A percentile compares a stretch with the other conserved stretches of the same genome.
Evolutionary conservation across 2,797 vertebrate species (phyloP).

Genomic region (Sciurus carolinensis): DNA sequence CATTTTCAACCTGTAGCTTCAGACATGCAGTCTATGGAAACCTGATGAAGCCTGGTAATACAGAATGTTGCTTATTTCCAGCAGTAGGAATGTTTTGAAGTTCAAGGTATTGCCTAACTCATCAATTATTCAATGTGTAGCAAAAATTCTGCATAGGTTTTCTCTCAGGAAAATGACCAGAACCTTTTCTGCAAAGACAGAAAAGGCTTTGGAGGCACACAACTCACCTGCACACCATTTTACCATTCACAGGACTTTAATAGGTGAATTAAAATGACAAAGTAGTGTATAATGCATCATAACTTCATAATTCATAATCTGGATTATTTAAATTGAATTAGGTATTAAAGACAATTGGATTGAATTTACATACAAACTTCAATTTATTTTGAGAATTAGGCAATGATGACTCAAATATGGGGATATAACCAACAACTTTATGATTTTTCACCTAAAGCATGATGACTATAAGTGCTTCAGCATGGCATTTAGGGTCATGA

Average conservation of each 20-base stretch:
- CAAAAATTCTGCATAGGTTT: neutral
- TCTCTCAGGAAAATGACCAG: neutral
- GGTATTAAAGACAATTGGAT: neutral
- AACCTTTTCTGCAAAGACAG: neutral
- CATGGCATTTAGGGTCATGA: neutral
- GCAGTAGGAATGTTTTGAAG: neutral
- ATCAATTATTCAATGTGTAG: neutral
- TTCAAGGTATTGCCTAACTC: neutral
- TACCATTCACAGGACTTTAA: neutral
- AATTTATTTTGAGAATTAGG: constrained; percentile 24
- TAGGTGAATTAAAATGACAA: neutral
- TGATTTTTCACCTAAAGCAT: neutral
- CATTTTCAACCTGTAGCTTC: neutral
- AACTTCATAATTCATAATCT: neutral
- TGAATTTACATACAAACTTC: neutral
- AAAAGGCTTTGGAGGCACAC: neutral
- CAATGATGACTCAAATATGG: neutral
- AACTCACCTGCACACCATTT: neutral
- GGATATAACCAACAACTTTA: neutral
- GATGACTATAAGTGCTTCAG: neutral
- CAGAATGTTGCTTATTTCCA: accelerated
- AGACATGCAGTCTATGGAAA: neutral
- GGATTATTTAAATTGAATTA: neutral
- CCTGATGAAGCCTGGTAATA: neutral
- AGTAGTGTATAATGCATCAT: neutral